Evolutionary conservation across 2,113 vertebrate species (phyloP).

Genomic region (Myiozetetes cayanensis): DNA sequence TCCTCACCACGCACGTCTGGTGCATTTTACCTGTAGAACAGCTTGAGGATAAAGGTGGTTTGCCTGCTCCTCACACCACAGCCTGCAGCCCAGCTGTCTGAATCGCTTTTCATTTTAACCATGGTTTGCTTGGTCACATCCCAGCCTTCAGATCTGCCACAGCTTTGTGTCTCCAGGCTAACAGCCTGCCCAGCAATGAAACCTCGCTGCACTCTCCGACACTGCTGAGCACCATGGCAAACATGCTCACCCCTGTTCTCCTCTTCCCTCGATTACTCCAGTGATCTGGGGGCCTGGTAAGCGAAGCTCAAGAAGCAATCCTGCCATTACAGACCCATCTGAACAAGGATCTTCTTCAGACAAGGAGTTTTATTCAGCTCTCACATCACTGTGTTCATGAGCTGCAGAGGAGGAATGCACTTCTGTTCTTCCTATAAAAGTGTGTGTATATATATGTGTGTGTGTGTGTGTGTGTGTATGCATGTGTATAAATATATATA

Average conservation of each 20-base stretch:
- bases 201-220: rapidly evolving
- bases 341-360: background rate
- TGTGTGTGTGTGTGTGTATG: background rate
- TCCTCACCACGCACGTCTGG: background rate
- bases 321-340: background rate
- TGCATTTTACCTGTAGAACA: background rate
- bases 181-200: background rate
- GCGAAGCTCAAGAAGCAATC: rapidly evolving
- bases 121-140: background rate
- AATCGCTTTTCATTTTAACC: background rate
- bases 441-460: background rate
- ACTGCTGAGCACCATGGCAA: rapidly evolving
- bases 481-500: background rate
- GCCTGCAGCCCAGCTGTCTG: background rate
- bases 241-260: rapidly evolving
- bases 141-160: background rate
- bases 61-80: background rate
- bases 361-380: background rate
- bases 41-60: background rate
- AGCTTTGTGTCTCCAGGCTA: background rate
- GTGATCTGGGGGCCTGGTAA: background rate
- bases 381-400: rapidly evolving
- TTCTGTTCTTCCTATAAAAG: background rate
- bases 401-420: background rate
- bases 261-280: background rate